These are phyloP conservation scores for Zosterops lateralis DNA, from an alignment of 2,113 vertebrate genomes.

Conservation along the genomic window DNA sequence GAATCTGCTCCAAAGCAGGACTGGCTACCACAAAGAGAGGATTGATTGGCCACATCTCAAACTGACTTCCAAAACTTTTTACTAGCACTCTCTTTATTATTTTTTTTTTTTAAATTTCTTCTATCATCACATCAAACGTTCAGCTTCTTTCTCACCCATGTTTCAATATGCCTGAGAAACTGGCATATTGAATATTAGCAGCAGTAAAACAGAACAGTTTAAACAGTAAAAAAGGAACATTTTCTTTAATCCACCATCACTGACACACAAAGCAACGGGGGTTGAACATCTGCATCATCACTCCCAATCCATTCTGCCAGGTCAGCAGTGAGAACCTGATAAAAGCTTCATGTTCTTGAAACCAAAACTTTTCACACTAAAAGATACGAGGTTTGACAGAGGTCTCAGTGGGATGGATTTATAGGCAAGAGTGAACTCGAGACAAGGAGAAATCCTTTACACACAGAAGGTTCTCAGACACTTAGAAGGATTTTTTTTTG, in stretches of 20 bases:
- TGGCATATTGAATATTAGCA: background rate
- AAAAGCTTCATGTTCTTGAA: background rate
- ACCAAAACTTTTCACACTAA: background rate
- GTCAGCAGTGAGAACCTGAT: background rate
- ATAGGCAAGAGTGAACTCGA: background rate
- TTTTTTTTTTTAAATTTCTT: background rate
- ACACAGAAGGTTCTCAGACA: background rate
- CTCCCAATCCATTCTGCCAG: background rate
- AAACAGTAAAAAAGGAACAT: background rate
- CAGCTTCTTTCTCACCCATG: background rate
- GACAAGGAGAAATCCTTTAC: slow-evolving; percentile 18
- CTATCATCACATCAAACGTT: background rate
- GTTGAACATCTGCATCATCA: background rate
- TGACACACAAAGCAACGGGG: background rate
- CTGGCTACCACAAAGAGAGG: background rate
- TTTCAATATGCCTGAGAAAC: background rate
- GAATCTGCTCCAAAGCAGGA: background rate
- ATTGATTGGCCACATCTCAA: background rate
- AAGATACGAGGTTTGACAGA: background rate
- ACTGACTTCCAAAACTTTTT: background rate
- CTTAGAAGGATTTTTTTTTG: background rate
- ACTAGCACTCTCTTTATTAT: background rate
- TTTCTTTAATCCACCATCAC: background rate
- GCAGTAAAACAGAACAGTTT: background rate
- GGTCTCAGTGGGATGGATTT: background rate